Evolutionary conservation across 2,888 invertebrate genomes (phyloP).

Genomic region (Pediacus dermestoides): DNA sequence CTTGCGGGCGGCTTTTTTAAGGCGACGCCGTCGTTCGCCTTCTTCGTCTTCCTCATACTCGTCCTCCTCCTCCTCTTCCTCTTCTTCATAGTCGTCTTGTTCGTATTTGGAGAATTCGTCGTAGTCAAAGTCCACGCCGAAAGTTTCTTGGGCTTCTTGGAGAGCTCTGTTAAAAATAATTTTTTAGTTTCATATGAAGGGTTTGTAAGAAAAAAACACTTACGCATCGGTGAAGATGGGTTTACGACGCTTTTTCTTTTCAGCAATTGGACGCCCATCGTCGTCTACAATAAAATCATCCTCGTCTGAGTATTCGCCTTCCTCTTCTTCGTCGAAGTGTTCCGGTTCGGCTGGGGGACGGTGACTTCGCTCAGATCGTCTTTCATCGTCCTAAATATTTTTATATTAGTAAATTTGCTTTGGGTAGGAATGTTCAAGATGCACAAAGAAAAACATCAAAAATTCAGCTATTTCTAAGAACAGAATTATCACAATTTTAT

Average conservation of each 20-base stretch:
- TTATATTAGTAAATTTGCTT: too few relatives aligned
- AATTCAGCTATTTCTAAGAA: constrained; percentile 4
- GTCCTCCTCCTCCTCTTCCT: constrained; percentile 77
- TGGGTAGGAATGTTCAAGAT: too few relatives aligned
- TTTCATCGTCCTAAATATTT: constrained; percentile 74
- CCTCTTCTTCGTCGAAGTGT: constrained; percentile 71
- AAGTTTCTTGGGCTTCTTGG: constrained; percentile 98
- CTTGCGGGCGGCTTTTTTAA: constrained; percentile 73
- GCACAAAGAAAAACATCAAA: too few relatives aligned
- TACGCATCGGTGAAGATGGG: constrained; percentile 85
- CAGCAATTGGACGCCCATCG: constrained; percentile 83
- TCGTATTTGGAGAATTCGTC: constrained; percentile 86
- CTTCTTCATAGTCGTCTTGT: constrained; percentile 81
- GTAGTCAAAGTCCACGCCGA: constrained; percentile 98
- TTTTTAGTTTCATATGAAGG: neutral
- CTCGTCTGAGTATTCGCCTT: constrained; percentile 79
- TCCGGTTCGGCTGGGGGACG: constrained; percentile 60
- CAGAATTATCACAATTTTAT: neutral
- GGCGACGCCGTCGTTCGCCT: constrained; percentile 54
- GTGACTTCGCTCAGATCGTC: constrained; percentile 67
- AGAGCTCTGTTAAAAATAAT: constrained; percentile 76
- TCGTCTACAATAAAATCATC: constrained; percentile 98
- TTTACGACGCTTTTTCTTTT: constrained; percentile 73
- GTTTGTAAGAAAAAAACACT: constrained; percentile 45
- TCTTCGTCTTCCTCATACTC: constrained; percentile 77